Evolutionary conservation across 1,140 invertebrate species (phyloP).

Genomic region (Bacillus rossius): DNA sequence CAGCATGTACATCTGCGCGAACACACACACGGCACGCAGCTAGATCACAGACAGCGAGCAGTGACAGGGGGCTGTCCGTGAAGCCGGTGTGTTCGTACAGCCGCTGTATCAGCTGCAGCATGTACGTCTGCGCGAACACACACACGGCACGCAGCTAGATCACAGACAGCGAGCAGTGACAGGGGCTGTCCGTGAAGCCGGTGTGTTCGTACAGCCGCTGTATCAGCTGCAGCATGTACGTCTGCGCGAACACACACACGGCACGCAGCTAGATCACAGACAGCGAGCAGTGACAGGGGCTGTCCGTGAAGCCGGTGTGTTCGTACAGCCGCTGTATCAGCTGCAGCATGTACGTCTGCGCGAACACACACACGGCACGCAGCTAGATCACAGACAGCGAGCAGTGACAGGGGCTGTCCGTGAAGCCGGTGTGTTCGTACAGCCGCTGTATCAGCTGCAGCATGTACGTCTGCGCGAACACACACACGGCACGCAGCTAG

Average conservation of each 20-base stretch:
- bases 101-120: slow-evolving; percentile 53
- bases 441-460: slow-evolving; percentile 54
- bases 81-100: slow-evolving; percentile 63
- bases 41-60: background rate
- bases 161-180: slow-evolving; percentile 41
- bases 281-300: slow-evolving; percentile 36
- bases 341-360: slow-evolving; percentile 58
- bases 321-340: slow-evolving; percentile 58
- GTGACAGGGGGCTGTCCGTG: slow-evolving; percentile 40
- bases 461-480: slow-evolving; percentile 54
- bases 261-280: slow-evolving; percentile 55
- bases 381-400: slow-evolving; percentile 54
- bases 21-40: background rate
- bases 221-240: slow-evolving; percentile 57
- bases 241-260: slow-evolving; percentile 42
- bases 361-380: background rate
- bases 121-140: slow-evolving; percentile 51
- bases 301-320: slow-evolving; percentile 58
- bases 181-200: slow-evolving; percentile 53
- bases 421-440: slow-evolving; percentile 60
- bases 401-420: slow-evolving; percentile 40
- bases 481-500: slow-evolving; percentile 41
- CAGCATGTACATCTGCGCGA: slow-evolving; percentile 56
- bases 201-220: slow-evolving; percentile 57
- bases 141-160: slow-evolving; percentile 49